Base-by-base conservation (phyloP, 2,888 invertebrate species). In the Dione vanillae region DNA sequence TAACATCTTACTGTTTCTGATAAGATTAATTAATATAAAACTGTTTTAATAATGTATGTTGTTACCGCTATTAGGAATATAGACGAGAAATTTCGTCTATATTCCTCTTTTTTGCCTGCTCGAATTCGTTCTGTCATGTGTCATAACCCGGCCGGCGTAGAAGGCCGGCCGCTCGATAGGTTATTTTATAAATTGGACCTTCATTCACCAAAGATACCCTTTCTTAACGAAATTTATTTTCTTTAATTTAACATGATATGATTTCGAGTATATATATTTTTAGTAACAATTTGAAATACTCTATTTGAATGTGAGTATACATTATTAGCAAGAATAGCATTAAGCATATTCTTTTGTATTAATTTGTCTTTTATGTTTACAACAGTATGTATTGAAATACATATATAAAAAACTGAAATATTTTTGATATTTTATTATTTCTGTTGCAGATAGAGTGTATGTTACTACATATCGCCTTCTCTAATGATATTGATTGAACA, bases 401-500 rank as follows among this genome's bases (percentile, higher is more conserved):
- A 43, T 8, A 43, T 61, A 10, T 1, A 2, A n/a, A 20, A 45
- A 10, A 16, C 16, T 12, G 9, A 49, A 19, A 16, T 47, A 14
- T 49, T 47, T 49, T 16, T 71, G 51, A 64, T 16, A 6, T 20
- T 52, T 20, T 10, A 41, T 10, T 11, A 64, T 35, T 61, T 71
- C 69, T 70, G 54, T 71, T 71, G 16, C 71, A 75, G 72, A 67
- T 67, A 61, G 40, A 19, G 40, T 58, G 58, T 59, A 41, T 64
- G 41, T 58, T 58, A 52, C 58, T 68, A 70, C 67, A 59, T 65
- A 61, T 70, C 65, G 65, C 41, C 71, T 65, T 65, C 68, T 74
- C 73, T 80, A 81, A 82, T 82, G 78, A 79, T 85, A 88, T 88
- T 83, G 89, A 87, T 89, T 87, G 78, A 82, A 85, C 83, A 86